Evolutionary conservation across 2,888 invertebrate species (phyloP).

Genomic region (Cantharis nigra): DNA sequence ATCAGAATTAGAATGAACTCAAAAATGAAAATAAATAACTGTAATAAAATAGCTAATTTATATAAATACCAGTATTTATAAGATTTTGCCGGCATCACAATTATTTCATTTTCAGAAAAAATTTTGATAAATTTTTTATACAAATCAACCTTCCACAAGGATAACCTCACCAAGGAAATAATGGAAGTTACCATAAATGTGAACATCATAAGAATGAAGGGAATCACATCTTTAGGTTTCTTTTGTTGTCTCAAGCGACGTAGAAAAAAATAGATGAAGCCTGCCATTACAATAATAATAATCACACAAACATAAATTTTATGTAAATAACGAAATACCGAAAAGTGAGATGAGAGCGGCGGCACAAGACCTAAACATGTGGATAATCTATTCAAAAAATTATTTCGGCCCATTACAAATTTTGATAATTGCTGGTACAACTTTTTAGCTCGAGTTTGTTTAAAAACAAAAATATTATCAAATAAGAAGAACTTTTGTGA

Average conservation of each 20-base stretch:
- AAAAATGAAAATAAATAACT: not conserved
- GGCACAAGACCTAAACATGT: not conserved
- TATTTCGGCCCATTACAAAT: not conserved
- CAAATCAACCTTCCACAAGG: not conserved
- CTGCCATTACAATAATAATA: not conserved
- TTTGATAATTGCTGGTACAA: not conserved
- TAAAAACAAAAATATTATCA: too few relatives aligned
- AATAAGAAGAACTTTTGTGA: too few relatives aligned
- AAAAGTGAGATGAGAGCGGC: not conserved
- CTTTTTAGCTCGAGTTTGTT: too few relatives aligned
- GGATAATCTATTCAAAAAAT: not conserved
- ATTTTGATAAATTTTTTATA: not conserved
- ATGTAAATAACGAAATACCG: not conserved
- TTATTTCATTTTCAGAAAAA: not conserved
- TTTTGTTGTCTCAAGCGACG: rapidly evolving
- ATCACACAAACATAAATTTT: not conserved
- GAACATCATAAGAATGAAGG: not conserved
- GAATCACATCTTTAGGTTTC: not conserved
- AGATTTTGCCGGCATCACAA: not conserved
- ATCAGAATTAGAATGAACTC: not conserved
- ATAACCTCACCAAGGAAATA: not conserved
- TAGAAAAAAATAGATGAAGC: not conserved
- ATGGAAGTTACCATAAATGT: not conserved
- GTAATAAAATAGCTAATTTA: not conserved
- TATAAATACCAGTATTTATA: not conserved